Evolutionary conservation across 1,140 invertebrate species (phyloP).

Genomic region (Triops longicaudatus): DNA sequence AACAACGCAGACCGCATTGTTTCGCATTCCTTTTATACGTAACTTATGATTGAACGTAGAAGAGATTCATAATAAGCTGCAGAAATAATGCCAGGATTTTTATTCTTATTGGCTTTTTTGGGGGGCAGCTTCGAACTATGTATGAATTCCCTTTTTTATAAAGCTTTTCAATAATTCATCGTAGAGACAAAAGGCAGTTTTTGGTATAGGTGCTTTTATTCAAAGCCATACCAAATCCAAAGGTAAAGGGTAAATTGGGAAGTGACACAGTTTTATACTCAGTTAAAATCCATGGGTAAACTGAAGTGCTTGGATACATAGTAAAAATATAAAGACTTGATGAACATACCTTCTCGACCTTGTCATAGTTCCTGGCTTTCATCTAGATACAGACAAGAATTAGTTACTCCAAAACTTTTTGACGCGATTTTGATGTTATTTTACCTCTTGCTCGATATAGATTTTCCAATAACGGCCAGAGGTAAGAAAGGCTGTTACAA

Average conservation of each 20-base stretch:
- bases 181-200: slow-evolving; percentile 3
- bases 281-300: slow-evolving; percentile 19
- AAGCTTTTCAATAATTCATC: background rate
- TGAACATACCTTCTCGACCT: slow-evolving; percentile 86
- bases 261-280: background rate
- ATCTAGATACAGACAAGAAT: slow-evolving; percentile 58
- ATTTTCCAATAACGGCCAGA: slow-evolving; percentile 97
- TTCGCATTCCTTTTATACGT: background rate
- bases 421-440: background rate
- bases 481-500: slow-evolving; percentile 88
- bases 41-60: background rate
- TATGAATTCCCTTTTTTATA: background rate
- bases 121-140: background rate
- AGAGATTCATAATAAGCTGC: background rate
- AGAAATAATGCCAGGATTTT: background rate
- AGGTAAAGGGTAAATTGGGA: background rate
- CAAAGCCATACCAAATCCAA: slow-evolving; percentile 10
- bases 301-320: slow-evolving; percentile 20
- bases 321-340: slow-evolving; percentile 40
- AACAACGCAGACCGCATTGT: background rate
- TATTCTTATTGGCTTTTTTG: background rate
- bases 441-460: slow-evolving; percentile 97
- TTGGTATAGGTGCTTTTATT: slow-evolving; percentile 17
- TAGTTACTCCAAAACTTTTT: background rate
- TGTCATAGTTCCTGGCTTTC: slow-evolving; percentile 90